Evolutionary conservation across 1,140 invertebrate species (phyloP).

Genomic region (Bombus pascuorum): DNA sequence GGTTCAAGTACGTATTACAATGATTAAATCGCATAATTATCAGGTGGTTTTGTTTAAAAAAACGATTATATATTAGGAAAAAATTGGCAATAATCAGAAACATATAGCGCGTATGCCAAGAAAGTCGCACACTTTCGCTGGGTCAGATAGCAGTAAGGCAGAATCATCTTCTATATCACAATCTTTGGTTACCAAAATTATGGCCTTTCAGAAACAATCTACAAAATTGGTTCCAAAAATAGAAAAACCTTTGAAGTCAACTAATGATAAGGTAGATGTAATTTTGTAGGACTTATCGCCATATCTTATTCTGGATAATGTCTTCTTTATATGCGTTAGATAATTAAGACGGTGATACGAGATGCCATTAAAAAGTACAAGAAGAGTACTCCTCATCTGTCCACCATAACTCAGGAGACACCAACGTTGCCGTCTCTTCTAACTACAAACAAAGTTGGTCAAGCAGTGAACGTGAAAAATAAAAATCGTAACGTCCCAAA

Average conservation of each 20-base stretch:
- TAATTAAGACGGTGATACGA: constrained; percentile 66
- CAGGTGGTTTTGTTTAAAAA: neutral
- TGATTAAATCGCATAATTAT: neutral
- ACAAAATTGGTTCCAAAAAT: constrained; percentile 43
- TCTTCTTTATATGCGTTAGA: constrained; percentile 38
- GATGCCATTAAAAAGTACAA: constrained; percentile 72
- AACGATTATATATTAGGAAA: constrained; percentile 21
- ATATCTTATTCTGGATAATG: neutral
- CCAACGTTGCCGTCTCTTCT: constrained; percentile 52
- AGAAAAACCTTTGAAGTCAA: constrained; percentile 60
- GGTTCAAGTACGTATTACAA: constrained; percentile 43
- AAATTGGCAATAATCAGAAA: constrained; percentile 31
- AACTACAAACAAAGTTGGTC: constrained; percentile 3
- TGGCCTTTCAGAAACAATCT: constrained; percentile 67
- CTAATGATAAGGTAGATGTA: constrained; percentile 64
- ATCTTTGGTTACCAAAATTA: constrained; percentile 65
- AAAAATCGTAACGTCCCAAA: constrained; percentile 50
- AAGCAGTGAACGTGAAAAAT: constrained; percentile 19
- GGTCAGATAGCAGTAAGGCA: constrained; percentile 13
- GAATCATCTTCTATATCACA: constrained; percentile 43
- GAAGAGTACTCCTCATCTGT: constrained; percentile 50
- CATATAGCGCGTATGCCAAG: constrained; percentile 15
- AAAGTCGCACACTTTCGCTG: constrained; percentile 40
- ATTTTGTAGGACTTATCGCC: neutral
- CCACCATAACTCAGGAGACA: constrained; percentile 39